Base-by-base conservation (phyloP, 2,797 vertebrate species). In the Sparidentex hasta region DNA sequence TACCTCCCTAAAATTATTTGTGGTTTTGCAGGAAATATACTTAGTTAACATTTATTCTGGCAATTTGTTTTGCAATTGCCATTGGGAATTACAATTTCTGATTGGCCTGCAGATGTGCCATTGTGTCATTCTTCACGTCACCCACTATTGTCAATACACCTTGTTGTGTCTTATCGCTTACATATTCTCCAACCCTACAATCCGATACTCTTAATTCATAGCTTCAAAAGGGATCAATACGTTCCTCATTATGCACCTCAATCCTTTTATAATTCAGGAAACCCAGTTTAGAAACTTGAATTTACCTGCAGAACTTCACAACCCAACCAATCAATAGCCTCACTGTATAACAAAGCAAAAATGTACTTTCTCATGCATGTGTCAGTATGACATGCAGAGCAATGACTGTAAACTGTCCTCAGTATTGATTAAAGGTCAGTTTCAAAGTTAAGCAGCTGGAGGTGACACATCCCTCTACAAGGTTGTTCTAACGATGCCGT, bases 361-460 rank as follows among this genome's bases (percentile, higher is more conserved):
- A 63, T 44, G 25, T 5, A 18, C 56, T 46, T 61, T 59, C 13
- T 59, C 27, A 47, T 11, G 2, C 18, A 4, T 48, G 20, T 61
- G 51, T 71, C 50, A 41, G 7, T 29, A 11, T 61, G 9, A 48
- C 17, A 51, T 47, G 14, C 65, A 57, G 46, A 71, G 48, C 27
- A 74, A 55, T 64, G 18, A 66, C 21, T 23, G 2, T 43, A 6
- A 58, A 29, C 14, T 56, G 52, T 71, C 44, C 41, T 47, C 51
- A 13, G 12, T 63, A 52, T 58, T 62, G 66, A 87, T 80, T 78
- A 47, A 47, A 66, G 67, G 59, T 88, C 47, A 74, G 11, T 83
- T 76, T 71, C 1, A 55, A 65, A 64, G 73, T 47, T 43, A 79
- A 79, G 52, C 58, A 63, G 21, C 23, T 61, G 20, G 85, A 85